A percentile compares a stretch with the other conserved stretches of the same genome.
These are phyloP conservation scores for Dolichoris vasculosae DNA, from an alignment of 1,140 invertebrate species.

Conservation along the genomic window DNA sequence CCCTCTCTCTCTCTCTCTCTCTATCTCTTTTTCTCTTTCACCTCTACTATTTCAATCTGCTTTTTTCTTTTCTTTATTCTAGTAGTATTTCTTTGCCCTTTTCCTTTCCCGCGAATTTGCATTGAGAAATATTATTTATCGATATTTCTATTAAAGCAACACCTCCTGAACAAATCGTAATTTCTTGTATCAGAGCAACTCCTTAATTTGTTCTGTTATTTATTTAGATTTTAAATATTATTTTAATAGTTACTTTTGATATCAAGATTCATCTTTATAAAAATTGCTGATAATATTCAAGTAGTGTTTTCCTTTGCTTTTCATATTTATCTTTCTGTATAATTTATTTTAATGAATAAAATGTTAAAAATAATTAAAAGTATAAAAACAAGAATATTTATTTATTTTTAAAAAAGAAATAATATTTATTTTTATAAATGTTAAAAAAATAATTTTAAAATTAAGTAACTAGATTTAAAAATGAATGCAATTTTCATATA, in stretches of 20 bases:
- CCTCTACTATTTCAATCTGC: not conserved
- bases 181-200: constrained; percentile 16
- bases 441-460: too few relatives aligned
- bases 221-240: not conserved
- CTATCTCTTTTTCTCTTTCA: not conserved
- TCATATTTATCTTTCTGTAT: not conserved
- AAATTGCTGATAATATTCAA: not conserved
- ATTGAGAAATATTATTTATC: constrained; percentile 45
- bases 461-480: too few relatives aligned
- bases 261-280: not conserved
- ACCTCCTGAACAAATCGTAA: constrained; percentile 33
- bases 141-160: constrained; percentile 47
- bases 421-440: too few relatives aligned
- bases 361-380: not conserved
- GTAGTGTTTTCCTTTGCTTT: not conserved
- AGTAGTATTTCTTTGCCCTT: not conserved
- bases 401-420: too few relatives aligned
- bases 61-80: not conserved
- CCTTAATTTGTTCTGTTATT: not conserved
- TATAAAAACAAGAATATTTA: too few relatives aligned
- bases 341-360: not conserved
- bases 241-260: not conserved
- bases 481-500: too few relatives aligned
- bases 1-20: not conserved
- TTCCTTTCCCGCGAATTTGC: constrained; percentile 34